Conservation (phyloP, 2,113 vertebrate species). For the Ceyx margarethae region DNA sequence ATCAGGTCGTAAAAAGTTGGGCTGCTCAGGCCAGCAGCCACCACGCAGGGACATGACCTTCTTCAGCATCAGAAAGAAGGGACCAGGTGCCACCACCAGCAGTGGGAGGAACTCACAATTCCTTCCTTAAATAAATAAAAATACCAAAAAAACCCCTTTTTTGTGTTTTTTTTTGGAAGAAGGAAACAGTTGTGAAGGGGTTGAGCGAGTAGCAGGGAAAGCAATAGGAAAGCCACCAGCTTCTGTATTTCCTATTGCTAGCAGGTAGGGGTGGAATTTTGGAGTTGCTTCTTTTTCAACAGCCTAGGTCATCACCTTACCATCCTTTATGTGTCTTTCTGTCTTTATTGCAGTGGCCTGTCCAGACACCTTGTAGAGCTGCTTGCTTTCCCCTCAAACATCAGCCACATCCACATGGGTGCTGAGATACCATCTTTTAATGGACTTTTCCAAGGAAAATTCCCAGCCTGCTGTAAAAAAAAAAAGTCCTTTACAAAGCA, state of each 20-base stretch:
- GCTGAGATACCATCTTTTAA: not conserved
- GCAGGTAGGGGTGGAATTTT: conserved; percentile 44
- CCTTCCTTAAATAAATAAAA: not conserved
- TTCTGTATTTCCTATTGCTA: conserved; percentile 36
- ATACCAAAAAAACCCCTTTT: not conserved
- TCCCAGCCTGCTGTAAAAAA: not conserved
- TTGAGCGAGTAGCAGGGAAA: not conserved
- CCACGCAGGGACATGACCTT: not conserved
- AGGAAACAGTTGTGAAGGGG: not conserved
- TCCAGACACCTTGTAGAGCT: not conserved
- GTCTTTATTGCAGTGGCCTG: not conserved
- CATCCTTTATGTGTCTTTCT: conserved; percentile 5
- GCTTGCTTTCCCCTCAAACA: not conserved
- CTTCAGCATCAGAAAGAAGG: not conserved
- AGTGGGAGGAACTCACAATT: not conserved
- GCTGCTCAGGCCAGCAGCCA: not conserved
- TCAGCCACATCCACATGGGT: not conserved
- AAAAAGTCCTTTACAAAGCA: not conserved
- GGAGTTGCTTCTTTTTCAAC: conserved; percentile 58
- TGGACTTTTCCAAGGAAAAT: not conserved
- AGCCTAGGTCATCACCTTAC: not conserved
- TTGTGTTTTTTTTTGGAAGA: not conserved
- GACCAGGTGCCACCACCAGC: not conserved
- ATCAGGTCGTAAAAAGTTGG: not conserved
- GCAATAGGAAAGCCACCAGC: not conserved